phyloP scores from a whole-genome alignment of 2,113 vertebrate species.

The Nibea coibor region DNA sequence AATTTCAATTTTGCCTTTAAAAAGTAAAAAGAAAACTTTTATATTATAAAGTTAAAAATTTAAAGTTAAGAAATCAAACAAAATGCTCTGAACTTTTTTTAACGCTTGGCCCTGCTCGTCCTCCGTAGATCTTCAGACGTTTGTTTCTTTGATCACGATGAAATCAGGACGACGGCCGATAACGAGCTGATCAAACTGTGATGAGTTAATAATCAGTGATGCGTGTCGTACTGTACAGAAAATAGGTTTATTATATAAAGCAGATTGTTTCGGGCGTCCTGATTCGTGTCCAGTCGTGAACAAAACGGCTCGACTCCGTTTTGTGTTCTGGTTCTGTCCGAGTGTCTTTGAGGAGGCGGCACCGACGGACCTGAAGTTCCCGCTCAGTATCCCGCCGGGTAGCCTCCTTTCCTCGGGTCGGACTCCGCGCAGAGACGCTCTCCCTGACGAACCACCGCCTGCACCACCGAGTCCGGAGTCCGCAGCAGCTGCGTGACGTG shows the following conservation, averaged over 20 bases:
- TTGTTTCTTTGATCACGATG: slow-evolving; percentile 29
- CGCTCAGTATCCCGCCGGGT: slow-evolving; percentile 84
- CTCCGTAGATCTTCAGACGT: background rate
- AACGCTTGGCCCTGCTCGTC: too few species aligned
- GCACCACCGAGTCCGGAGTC: slow-evolving; percentile 79
- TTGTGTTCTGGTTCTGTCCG: slow-evolving; percentile 35
- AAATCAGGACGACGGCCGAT: slow-evolving; percentile 49
- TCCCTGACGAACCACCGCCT: slow-evolving; percentile 79
- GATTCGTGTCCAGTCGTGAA: slow-evolving; percentile 37
- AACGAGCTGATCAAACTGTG: too few species aligned
- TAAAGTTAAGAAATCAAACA: too few species aligned
- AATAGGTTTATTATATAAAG: slow-evolving; percentile 27
- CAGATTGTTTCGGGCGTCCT: slow-evolving; percentile 15
- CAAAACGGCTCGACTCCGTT: slow-evolving; percentile 55
- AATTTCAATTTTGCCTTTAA: too few species aligned
- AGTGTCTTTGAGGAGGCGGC: slow-evolving; percentile 55
- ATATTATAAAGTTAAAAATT: too few species aligned
- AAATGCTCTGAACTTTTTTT: too few species aligned
- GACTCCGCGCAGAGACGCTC: slow-evolving; percentile 67
- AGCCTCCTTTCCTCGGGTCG: slow-evolving; percentile 83
- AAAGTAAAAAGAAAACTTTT: too few species aligned
- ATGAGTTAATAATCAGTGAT: background rate
- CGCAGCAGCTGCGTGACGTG: slow-evolving; percentile 76
- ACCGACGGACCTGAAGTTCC: background rate
- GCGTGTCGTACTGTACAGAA: slow-evolving; percentile 7